Evolutionary conservation across 2,888 invertebrate genomes (phyloP), one percentile per base, ranked within the genome.

Genomic region (Tiliacea citrago): DNA sequence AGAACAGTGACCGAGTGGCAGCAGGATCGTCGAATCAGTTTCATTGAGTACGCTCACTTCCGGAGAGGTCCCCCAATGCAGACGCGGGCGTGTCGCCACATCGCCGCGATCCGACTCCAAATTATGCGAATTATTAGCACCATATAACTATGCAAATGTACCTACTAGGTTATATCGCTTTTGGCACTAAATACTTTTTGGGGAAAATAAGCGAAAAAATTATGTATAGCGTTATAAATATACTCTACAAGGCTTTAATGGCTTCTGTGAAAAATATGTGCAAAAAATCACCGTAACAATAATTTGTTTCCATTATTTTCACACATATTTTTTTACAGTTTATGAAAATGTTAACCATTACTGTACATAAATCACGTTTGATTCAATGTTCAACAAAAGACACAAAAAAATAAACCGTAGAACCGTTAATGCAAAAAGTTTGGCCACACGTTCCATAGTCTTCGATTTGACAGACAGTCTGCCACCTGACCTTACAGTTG

Each of bases 1-100:
- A 95, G 96, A 95, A 95, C 96, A 95, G 95, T 95, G 96, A 95
- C 95, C 95, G 95, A 91, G 93, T 91, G 90, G 90, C 90, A 90
- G 88, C 91, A 90, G 89, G 92, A 93, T 92, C 92, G 88, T 92
- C 93, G 90, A 94, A 95, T 95, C 95, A 94, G 92, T 93, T 93
- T 92, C 93, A 94, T 94, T 94, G 95, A 94, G 92, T 89, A 91
- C 91, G 89, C 89, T 92, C 88, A 90, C 94, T 96, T 96, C 96
- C 96, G 95, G 95, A 95, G 92, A 90, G 88, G 94, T 94, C 94
- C 95, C 95, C 95, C 91, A 93, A 86, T 90, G 91, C 89, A 90
- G 91, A 90, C 90, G 84, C 89, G 86, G 79, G 68, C 89, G 86
- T 84, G 86, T 78, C 90, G 90, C 90, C 90, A 89, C 90, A 72